Evolutionary conservation across 23 tunicate genomes (phyloP).

Genomic region (Ciona savignyi): DNA sequence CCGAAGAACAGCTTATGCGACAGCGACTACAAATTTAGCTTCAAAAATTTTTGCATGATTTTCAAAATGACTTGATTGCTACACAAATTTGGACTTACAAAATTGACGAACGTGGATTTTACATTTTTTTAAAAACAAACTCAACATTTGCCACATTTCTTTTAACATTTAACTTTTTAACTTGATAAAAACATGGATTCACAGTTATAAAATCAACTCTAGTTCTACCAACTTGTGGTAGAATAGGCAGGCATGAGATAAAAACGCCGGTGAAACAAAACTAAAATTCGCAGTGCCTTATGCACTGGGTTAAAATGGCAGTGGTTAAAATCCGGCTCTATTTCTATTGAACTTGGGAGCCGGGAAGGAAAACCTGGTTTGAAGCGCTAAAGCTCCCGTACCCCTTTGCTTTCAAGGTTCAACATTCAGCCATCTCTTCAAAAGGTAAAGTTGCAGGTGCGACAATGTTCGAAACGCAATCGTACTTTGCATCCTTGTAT

Average conservation of each 20-base stretch:
- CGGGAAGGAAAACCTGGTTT: background rate
- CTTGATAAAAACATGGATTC: background rate
- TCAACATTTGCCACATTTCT: background rate
- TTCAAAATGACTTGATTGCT: background rate
- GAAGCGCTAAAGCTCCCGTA: background rate
- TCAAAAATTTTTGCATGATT: background rate
- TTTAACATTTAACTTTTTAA: background rate
- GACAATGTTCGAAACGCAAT: conserved; percentile 23
- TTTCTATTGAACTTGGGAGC: background rate
- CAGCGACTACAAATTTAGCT: background rate
- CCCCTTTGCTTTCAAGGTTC: background rate
- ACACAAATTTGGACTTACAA: background rate
- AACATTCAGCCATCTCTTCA: conserved; percentile 27
- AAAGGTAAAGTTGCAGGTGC: conserved; percentile 23
- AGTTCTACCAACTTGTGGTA: background rate
- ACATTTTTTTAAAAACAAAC: background rate
- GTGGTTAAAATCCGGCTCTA: background rate
- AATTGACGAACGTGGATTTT: background rate
- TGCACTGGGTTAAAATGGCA: background rate
- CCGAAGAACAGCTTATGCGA: too few relatives aligned
- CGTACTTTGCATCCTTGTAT: conserved; percentile 84
- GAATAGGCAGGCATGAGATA: background rate
- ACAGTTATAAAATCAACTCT: background rate
- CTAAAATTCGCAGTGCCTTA: background rate
- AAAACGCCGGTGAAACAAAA: background rate